Evolutionary conservation across 35 echinoderm and acorn worm species (phyloP), one percentile per base, ranked within the genome.

Genomic region (Eucidaris tribuloides): DNA sequence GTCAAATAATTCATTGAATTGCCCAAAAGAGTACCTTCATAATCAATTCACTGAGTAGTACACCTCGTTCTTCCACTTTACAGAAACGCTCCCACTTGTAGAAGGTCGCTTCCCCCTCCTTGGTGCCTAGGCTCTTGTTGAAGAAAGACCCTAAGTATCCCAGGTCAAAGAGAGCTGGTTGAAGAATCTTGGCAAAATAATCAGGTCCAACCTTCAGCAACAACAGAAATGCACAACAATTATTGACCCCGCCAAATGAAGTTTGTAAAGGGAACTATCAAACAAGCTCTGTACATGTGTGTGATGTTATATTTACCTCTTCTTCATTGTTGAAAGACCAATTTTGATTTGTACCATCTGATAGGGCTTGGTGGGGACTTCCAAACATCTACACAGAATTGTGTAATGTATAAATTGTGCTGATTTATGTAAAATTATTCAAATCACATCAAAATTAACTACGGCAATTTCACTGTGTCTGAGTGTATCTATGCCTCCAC

Each of bases 31-130:
- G n/a, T 15, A 89, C 86, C 62, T 59, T 64, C 38, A 64, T 66
- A 7, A 82, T 76, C 0, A 89, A 62, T 39, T 89, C 42, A 25
- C 56, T 89, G 29, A 61, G 82, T 5, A 79, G 15, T n/a, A 89
- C 79, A 49, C 76, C 43, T 41, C 57, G 42, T 52, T 82, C 40
- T 20, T 89, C 79, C 5, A 57, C 4, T 11, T 70, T 46, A 38
- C 45, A 30, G 41, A 89, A 89, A 35, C 86, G 29, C 17, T 71
- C 48, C 17, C 23, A 82, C 39, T 79, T 38, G 78, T 89, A 82
- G 39, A 89, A 89, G 28, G 86, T 89, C 7, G 86, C 86, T 48
- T 55, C 86, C 24, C 86, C 86, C 45, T 89, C 86, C n/a, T 65
- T 30, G 9, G 71, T 60, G 31, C 86, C 86, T 25, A 52, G 52